Percentiles rank a stretch among this genome's conserved stretches.
Evolutionary conservation across 1,140 invertebrate species (phyloP).

Genomic region (Dinothrombium tinctorium): DNA sequence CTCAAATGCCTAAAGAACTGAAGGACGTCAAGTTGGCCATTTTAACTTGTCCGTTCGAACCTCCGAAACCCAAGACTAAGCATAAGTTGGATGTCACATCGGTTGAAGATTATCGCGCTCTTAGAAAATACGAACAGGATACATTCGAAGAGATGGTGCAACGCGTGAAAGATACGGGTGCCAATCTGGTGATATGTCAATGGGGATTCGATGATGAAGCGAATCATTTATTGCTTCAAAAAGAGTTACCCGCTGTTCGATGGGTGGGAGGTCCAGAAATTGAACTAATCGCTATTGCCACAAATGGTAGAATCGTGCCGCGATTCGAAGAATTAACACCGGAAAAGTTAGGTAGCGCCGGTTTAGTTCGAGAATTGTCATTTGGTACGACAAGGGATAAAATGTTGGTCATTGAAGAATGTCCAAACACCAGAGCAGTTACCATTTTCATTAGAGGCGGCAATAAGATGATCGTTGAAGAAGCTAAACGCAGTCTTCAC

Average conservation of each 20-base stretch:
- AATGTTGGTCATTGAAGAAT: constrained; percentile 96
- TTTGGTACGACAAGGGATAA: constrained; percentile 93
- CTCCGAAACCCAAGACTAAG: constrained; percentile 98
- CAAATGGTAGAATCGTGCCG: constrained; percentile 91
- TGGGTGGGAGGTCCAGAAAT: constrained; percentile 88
- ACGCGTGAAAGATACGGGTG: constrained; percentile 74
- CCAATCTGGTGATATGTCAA: constrained; percentile 92
- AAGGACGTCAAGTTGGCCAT: constrained; percentile 85
- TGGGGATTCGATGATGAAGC: constrained; percentile 99
- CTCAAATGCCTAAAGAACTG: constrained; percentile 87
- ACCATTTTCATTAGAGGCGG: constrained; percentile 92
- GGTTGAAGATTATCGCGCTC: constrained; percentile 79
- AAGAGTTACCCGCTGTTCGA: constrained; percentile 78
- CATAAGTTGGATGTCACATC: constrained; percentile 95
- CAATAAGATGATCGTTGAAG: constrained; percentile 94
- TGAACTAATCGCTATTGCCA: constrained; percentile 92
- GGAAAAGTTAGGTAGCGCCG: constrained; percentile 79
- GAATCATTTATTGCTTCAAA: constrained; percentile 82
- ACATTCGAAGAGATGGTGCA: constrained; percentile 93
- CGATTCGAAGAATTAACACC: constrained; percentile 78
- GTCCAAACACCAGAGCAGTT: constrained; percentile 83
- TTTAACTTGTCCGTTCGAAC: constrained; percentile 97
- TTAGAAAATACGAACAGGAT: constrained; percentile 79
- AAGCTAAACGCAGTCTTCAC: constrained; percentile 88
- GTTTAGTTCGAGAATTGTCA: constrained; percentile 70